Evolutionary conservation across 2,797 vertebrate genomes (phyloP).

Genomic region (Gallinago stenura): DNA sequence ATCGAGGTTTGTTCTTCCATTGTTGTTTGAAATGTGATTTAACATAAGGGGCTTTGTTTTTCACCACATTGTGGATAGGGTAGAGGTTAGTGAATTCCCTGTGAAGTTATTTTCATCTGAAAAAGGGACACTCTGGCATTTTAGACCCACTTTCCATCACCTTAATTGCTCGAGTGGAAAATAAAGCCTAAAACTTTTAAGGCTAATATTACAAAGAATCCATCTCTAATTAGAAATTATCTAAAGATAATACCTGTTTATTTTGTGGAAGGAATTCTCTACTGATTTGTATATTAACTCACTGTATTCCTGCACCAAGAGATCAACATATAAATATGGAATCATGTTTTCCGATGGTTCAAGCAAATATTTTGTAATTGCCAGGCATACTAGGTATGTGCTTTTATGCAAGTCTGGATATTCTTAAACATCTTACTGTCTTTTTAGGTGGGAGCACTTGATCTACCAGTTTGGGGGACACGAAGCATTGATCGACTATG

Average conservation of each 20-base stretch:
- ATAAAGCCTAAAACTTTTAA: background rate
- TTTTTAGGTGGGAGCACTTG: slow-evolving; percentile 94
- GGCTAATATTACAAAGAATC: background rate
- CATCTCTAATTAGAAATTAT: background rate
- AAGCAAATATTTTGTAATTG: background rate
- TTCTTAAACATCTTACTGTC: slow-evolving; percentile 11
- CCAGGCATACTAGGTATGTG: background rate
- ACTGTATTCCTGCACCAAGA: background rate
- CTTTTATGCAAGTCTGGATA: background rate
- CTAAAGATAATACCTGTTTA: background rate
- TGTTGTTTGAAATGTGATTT: background rate
- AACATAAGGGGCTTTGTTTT: background rate
- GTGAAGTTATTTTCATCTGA: background rate
- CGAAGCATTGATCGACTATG: slow-evolving; percentile 88
- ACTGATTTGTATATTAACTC: background rate
- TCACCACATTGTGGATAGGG: background rate
- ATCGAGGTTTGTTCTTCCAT: slow-evolving; percentile 79
- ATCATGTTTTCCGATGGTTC: background rate
- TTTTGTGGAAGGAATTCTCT: background rate
- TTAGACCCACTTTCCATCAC: background rate
- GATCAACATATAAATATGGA: background rate
- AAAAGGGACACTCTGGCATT: background rate
- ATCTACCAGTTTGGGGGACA: slow-evolving; percentile 97
- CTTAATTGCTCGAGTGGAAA: background rate
- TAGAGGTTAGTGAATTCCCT: background rate